These are phyloP conservation scores for Bubo blakistoni DNA, from an alignment of 2,113 vertebrate genomes.

Conservation along the genomic window DNA sequence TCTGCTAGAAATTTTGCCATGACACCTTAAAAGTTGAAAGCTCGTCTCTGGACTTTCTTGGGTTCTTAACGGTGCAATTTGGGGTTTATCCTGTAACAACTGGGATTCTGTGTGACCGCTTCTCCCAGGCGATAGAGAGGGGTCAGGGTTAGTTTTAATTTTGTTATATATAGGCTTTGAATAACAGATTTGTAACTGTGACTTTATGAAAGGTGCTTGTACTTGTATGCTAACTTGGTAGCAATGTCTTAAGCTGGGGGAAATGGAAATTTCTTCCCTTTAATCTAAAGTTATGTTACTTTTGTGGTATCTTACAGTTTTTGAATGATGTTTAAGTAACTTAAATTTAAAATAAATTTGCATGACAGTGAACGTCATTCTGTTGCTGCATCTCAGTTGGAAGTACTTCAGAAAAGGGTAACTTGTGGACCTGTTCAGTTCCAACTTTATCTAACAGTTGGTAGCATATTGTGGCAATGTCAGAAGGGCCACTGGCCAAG, in stretches of 20 bases:
- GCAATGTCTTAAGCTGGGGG: neutral
- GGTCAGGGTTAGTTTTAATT: accelerated
- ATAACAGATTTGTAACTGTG: neutral
- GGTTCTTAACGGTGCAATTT: neutral
- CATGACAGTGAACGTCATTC: neutral
- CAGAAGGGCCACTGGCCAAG: neutral
- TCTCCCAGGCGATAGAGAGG: neutral
- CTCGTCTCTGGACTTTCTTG: neutral
- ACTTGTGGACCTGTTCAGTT: neutral
- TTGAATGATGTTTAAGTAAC: neutral
- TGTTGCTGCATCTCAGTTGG: neutral
- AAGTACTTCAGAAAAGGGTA: neutral
- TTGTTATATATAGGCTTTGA: neutral
- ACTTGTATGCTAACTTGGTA: neutral
- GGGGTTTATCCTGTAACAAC: neutral
- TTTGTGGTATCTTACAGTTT: neutral
- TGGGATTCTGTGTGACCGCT: neutral
- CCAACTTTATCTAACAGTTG: neutral
- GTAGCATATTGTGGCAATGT: neutral
- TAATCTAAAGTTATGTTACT: neutral
- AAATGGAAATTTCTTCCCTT: neutral
- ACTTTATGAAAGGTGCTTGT: neutral
- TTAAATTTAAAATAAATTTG: neutral
- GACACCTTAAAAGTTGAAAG: neutral
- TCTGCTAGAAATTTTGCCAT: neutral